Evolutionary conservation across 2,113 vertebrate genomes (phyloP), one percentile per base, ranked within the genome.

Genomic region (Oostethus manadensis): DNA sequence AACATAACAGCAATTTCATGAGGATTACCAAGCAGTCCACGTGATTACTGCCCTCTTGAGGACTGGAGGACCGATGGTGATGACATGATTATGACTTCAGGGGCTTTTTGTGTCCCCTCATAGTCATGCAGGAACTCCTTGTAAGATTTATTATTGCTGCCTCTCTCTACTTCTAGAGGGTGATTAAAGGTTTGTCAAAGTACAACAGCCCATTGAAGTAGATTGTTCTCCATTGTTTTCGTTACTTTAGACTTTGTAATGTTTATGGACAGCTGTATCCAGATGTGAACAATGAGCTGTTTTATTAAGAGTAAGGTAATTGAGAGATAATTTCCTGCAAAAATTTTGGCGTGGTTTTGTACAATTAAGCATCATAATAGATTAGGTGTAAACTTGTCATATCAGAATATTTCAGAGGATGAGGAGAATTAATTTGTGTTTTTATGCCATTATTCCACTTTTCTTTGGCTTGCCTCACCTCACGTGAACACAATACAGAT

Each of bases 181-280:
- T 62, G 78, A 78, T 76, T 78, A 81, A 73, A 68, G 66, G 46
- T 71, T 76, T 71, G 71, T 82, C 78, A 81, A 58, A 70, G 56
- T 62, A 74, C 35, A 29, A 74, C 56, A 46, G 56, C 69, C 71
- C 71, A 53, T 22, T 22, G 17, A 72, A 76, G 54, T 61, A 35
- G 11, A 73, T 71, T 66, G 70, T 71, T 56, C 73, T 78, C 68
- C 58, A 69, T 50, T 60, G 53, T 71, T 72, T 76, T 78, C 55
- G 62, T 82, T 80, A 77, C 64, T 79, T 73, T 59, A 62, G 46
- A 57, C 49, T 26, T 72, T 63, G 56, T 73, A 53, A 62, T 78
- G 66, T 71, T 69, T 79, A 64, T 74, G 63, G 76, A 64, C 71
- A 72, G 66, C 10, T 62, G 51, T 80, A 72, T 64, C 71, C 11